Base-by-base conservation (phyloP, 2,113 vertebrate genomes). In the Nibea coibor region DNA sequence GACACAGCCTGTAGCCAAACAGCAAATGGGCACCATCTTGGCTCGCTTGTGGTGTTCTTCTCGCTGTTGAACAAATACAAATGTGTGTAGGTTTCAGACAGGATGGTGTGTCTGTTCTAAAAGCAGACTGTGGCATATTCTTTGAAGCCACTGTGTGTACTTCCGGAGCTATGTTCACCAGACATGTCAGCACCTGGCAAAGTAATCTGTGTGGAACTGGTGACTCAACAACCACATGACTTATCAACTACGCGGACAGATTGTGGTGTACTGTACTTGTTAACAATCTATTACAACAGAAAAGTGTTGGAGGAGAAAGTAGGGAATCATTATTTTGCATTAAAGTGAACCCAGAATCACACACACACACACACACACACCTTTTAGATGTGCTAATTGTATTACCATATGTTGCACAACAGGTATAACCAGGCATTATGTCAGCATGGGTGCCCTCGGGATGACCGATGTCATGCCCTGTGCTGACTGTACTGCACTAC, bases 381-480 rank as follows among this genome's bases (percentile, higher is more conserved):
- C 35, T 39, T 39, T 39, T 39, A 39, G 35, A 39, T 39, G 35
- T 39, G 35, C 35, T 39, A 39, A 39, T 39, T 39, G 35, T 4
- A 15, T 24, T 58, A 28, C 15, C 22, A 57, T 15, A 26, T 24
- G 56, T 28, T 58, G 24, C 14, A 58, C 57, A 19, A 35, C 57
- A 59, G 24, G 9, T 35, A 35, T 35, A 19, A 59, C 17, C 28
- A 19, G 14, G 24, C 24, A 42, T 45, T 24, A 75, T 74, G 81
- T 15, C 65, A 65, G 45, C 51, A 31, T 54, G 75, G 68, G 70
- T 84, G 54, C 72, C 67, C 80, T 74, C 62, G 35, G 26, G 20
- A 64, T 42, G 31, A 80, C 71, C 67, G 67, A 68, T 65, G 62
- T 75, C 82, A 67, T 22, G 58, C n/a, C 12, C 3, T 6, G 39